phyloP scores from a whole-genome alignment of 2,797 vertebrate genomes.

The Alca torda region DNA sequence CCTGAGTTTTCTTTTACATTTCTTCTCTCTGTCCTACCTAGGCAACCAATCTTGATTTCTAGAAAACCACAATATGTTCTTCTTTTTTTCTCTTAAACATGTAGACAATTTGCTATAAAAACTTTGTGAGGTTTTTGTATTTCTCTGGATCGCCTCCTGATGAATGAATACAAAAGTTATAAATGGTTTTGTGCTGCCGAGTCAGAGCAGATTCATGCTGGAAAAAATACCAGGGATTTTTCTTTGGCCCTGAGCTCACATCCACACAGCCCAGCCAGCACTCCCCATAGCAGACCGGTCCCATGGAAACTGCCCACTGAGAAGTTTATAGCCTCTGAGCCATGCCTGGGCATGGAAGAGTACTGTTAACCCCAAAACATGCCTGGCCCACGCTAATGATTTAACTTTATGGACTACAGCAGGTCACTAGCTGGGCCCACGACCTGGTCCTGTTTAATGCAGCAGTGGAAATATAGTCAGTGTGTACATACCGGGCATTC shows the following conservation, averaged over 20 bases:
- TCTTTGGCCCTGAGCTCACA: neutral
- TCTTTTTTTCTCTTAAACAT: neutral
- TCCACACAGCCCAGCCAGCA: neutral
- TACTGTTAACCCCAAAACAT: neutral
- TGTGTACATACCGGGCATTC: neutral
- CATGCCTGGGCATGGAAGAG: neutral
- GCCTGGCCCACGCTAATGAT: neutral
- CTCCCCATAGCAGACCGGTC: neutral
- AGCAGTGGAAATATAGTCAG: neutral
- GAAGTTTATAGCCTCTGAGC: neutral
- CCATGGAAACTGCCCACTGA: neutral
- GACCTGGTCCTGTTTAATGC: neutral
- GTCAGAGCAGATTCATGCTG: neutral
- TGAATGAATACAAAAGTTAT: neutral
- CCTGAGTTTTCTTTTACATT: neutral
- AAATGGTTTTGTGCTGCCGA: neutral
- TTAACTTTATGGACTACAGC: neutral
- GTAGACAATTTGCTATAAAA: neutral
- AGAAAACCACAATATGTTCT: neutral
- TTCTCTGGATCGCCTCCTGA: neutral
- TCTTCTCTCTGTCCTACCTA: neutral
- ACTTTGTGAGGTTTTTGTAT: rapidly evolving
- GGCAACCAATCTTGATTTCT: neutral
- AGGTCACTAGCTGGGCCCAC: neutral
- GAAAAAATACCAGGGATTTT: neutral